These are phyloP conservation scores for Phalacrocorax brasilianus DNA, from an alignment of 2,113 vertebrate species.

Conservation along the genomic window DNA sequence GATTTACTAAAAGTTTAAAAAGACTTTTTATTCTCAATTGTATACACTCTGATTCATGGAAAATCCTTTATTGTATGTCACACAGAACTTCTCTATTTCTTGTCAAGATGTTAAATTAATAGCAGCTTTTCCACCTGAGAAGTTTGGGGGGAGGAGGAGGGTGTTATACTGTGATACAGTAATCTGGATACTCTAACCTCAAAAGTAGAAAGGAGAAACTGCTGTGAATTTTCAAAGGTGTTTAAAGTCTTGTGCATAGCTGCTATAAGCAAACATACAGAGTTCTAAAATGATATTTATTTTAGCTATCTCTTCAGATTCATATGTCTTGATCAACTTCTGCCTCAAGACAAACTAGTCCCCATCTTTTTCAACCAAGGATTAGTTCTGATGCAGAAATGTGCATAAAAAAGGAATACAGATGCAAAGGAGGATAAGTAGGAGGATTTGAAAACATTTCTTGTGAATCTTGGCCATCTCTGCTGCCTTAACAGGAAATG, in stretches of 20 bases:
- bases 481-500: not conserved
- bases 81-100: not conserved
- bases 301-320: not conserved
- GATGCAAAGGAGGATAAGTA: not conserved
- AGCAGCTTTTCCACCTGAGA: not conserved
- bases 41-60: conserved; percentile 18
- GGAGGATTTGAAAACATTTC: not conserved
- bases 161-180: not conserved
- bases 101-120: not conserved
- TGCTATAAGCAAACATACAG: not conserved
- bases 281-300: not conserved
- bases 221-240: not conserved
- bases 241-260: not conserved
- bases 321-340: not conserved
- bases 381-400: not conserved
- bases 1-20: conserved; percentile 26
- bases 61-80: conserved; percentile 19
- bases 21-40: conserved; percentile 32
- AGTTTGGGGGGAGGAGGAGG: fast-evolving
- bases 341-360: not conserved
- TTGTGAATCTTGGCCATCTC: not conserved
- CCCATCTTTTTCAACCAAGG: not conserved
- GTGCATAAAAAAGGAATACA: not conserved
- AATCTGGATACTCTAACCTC: not conserved
- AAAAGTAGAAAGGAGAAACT: not conserved